Base-by-base conservation (phyloP, 2,797 vertebrate genomes). In the Sebastes steindachneri region DNA sequence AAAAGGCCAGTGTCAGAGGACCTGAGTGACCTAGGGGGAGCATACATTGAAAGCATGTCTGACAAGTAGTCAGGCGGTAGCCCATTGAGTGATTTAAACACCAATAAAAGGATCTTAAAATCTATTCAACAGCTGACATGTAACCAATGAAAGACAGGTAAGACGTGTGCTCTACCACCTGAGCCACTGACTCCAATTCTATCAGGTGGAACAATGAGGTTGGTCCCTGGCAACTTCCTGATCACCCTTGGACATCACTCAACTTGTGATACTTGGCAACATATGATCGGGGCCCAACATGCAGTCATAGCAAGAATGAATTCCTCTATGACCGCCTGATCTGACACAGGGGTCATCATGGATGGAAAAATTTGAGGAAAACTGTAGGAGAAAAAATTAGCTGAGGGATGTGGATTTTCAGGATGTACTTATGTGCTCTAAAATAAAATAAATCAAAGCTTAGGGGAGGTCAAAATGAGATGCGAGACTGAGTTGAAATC, bases 381-480 rank as follows among this genome's bases (percentile, higher is more conserved):
- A 62, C 7, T 37, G 48, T 12, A 4, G 5, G 11, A 31, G 48
- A 21, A 7, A 2, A 2, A 79, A 75, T 23, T 10, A 1, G 64
- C 37, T 80, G 28, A 54, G 26, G 17, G 55, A 81, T 57, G 55
- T 64, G 68, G 31, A 28, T 77, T 79, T 68, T 79, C 58, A 37
- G 29, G 59, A 64, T 33, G 58, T 60, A 45, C 12, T 62, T 41
- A 59, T 66, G 35, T 64, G 3, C 28, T 75, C 26, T 35, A 59
- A 75, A 75, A 72, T 73, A n/a, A 83, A 73, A 75, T 35, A 55
- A 72, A 76, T 77, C 33, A 74, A 15, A 67, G 29, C 48, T 84
- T 62, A 67, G 65, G 25, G 65, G 77, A 71, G 67, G 69, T 58
- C 63, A 75, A 77, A 80, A 72, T 76, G 25, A 84, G 59, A 83